phyloP scores from a whole-genome alignment of 2,797 vertebrate species.

The Lycodopsis pacificus region DNA sequence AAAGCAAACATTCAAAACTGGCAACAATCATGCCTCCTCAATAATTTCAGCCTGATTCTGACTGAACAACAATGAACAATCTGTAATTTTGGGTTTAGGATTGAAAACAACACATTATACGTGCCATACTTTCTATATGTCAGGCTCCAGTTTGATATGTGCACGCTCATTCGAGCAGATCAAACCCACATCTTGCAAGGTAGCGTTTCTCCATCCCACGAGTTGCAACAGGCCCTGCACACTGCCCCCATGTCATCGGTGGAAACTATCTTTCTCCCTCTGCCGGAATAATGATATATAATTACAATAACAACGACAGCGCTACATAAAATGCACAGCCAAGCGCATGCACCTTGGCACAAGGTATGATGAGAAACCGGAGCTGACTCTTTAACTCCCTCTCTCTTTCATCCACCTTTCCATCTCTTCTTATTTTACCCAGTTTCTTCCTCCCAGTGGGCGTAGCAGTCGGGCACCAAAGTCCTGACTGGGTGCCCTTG shows the following conservation, averaged over 20 bases:
- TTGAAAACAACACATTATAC: neutral
- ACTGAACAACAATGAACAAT: neutral
- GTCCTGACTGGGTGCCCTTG: slow-evolving; percentile 57
- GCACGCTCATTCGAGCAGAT: slow-evolving; percentile 60
- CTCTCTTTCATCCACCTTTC: slow-evolving; percentile 8
- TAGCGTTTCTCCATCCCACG: slow-evolving; percentile 66
- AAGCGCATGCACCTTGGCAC: slow-evolving; percentile 45
- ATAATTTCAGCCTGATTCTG: neutral
- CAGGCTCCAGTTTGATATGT: slow-evolving; percentile 37
- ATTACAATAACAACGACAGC: slow-evolving; percentile 83
- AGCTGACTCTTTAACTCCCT: slow-evolving; percentile 34
- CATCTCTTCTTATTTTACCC: slow-evolving; percentile 14
- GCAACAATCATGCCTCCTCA: neutral
- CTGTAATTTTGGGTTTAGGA: neutral
- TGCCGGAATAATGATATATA: slow-evolving; percentile 83
- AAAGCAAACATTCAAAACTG: neutral
- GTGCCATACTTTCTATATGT: slow-evolving; percentile 2
- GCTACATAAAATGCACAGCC: slow-evolving; percentile 56
- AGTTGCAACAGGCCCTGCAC: slow-evolving; percentile 78
- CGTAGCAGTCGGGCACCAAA: slow-evolving; percentile 18
- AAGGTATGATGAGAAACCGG: slow-evolving; percentile 33
- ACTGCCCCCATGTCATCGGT: slow-evolving; percentile 77
- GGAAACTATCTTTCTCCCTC: slow-evolving; percentile 77
- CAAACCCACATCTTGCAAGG: slow-evolving; percentile 68
- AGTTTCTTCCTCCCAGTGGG: slow-evolving; percentile 29